Conservation (phyloP, 2,888 invertebrate genomes). For the Belgica antarctica region DNA sequence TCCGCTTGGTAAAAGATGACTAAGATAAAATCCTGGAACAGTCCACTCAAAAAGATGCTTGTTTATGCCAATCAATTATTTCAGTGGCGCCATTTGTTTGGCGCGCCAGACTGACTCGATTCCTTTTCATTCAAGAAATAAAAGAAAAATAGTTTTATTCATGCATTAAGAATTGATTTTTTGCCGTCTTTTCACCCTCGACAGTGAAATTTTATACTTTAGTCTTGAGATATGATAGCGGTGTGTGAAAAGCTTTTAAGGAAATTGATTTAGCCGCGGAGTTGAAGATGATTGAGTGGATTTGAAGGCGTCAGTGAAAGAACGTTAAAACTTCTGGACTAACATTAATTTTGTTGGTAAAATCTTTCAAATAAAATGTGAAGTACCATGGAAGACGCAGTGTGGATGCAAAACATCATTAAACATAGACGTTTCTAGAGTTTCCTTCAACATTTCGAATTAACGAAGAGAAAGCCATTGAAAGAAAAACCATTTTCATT, state of each 20-base stretch:
- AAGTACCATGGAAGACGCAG: not conserved
- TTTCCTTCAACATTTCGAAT: no score
- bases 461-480: not conserved
- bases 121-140: not conserved
- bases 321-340: no score
- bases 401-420: no score
- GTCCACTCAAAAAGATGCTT: slow-evolving; percentile 13
- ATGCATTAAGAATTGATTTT: slow-evolving; percentile 34
- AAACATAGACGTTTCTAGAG: no score
- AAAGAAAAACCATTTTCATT: slow-evolving; percentile 12
- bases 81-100: slow-evolving; percentile 36
- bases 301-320: not conserved
- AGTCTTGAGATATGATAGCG: slow-evolving; percentile 21
- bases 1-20: no score
- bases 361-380: not conserved
- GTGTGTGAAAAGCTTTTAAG: slow-evolving; percentile 37
- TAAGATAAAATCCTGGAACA: not conserved
- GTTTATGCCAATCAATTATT: slow-evolving; percentile 37
- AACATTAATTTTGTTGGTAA: not conserved
- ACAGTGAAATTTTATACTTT: slow-evolving; percentile 30
- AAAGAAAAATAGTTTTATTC: slow-evolving; percentile 30
- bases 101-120: slow-evolving; percentile 40
- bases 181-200: not conserved
- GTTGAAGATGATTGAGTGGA: not conserved
- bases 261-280: slow-evolving; percentile 22